These are phyloP conservation scores for Glandiceps talaboti DNA, from an alignment of 53 echinoderm and acorn worm species.

Conservation along the genomic window DNA sequence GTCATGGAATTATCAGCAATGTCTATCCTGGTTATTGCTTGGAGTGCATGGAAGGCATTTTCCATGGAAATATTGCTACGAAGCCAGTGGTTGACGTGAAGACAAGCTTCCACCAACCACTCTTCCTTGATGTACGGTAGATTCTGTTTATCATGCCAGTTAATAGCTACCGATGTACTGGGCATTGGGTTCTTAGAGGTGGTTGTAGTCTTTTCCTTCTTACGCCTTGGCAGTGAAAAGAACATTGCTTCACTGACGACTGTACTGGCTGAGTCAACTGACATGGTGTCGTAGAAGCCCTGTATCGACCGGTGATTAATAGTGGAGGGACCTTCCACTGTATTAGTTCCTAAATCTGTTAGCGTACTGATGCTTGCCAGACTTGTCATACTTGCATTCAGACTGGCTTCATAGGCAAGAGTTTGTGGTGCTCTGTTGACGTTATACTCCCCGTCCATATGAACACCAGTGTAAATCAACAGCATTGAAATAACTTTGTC, in stretches of 20 bases:
- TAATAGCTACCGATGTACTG: slow-evolving; percentile 65
- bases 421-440: slow-evolving; percentile 10
- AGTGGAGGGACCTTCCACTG: not conserved
- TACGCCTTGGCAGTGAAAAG: not conserved
- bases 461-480: slow-evolving; percentile 75
- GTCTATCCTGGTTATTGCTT: slow-evolving; percentile 83
- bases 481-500: slow-evolving; percentile 60
- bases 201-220: not conserved
- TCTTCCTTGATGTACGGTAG: slow-evolving; percentile 55
- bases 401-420: not conserved
- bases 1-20: slow-evolving; percentile 80
- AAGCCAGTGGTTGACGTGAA: slow-evolving; percentile 48
- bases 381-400: not conserved
- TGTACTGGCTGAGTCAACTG: not conserved
- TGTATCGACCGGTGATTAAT: slow-evolving; percentile 7
- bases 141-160: slow-evolving; percentile 90
- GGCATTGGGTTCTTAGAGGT: not conserved
- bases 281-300: slow-evolving; percentile 17
- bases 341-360: not conserved
- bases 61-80: slow-evolving; percentile 26
- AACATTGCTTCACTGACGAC: not conserved
- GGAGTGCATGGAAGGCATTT: slow-evolving; percentile 25
- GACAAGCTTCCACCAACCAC: slow-evolving; percentile 80
- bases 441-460: slow-evolving; percentile 68
- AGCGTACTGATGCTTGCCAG: not conserved